Percentiles rank a stretch among this genome's conserved stretches.
phyloP scores from a whole-genome alignment of 2,888 invertebrate genomes.

The Pycnomerus fuliginosus region DNA sequence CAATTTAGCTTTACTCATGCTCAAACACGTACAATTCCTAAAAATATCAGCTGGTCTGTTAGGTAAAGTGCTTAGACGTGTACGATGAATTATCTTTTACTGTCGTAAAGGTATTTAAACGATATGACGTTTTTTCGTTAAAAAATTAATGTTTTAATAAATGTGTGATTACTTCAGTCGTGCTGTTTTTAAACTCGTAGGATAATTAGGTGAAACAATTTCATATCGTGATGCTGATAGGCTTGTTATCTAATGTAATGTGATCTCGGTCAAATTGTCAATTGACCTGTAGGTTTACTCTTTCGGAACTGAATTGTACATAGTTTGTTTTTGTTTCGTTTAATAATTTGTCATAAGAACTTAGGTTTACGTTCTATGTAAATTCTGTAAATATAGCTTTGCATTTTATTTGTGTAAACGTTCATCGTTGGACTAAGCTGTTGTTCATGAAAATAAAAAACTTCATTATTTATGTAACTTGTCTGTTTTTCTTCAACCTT shows the following conservation, averaged over 20 bases:
- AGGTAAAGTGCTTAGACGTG: too few relatives aligned
- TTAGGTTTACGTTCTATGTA: conserved; percentile 36
- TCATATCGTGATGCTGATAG: conserved; percentile 41
- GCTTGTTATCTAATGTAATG: conserved; percentile 35
- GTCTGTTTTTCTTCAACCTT: conserved; percentile 1
- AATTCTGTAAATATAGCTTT: conserved; percentile 50
- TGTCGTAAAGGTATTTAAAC: background rate
- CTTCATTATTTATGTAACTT: conserved; percentile 16
- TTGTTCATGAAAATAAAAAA: conserved; percentile 41
- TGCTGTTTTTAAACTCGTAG: conserved; percentile 3
- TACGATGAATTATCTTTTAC: too few relatives aligned
- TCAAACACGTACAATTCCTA: too few relatives aligned
- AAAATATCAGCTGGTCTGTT: too few relatives aligned
- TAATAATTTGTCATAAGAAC: conserved; percentile 41
- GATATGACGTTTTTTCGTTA: background rate
- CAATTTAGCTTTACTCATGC: conserved; percentile 22
- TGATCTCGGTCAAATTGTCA: conserved; percentile 47
- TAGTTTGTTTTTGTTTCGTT: conserved; percentile 39
- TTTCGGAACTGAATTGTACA: conserved; percentile 47
- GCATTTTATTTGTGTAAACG: conserved; percentile 44
- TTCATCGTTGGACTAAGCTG: conserved; percentile 48
- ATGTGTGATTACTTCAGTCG: conserved; percentile 6
- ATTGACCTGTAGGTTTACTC: conserved; percentile 34
- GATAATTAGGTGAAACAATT: conserved; percentile 15
- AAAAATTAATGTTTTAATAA: background rate